These are phyloP conservation scores for Parauchenoglanis ngamensis DNA, from an alignment of 2,797 vertebrate genomes.

Conservation along the genomic window DNA sequence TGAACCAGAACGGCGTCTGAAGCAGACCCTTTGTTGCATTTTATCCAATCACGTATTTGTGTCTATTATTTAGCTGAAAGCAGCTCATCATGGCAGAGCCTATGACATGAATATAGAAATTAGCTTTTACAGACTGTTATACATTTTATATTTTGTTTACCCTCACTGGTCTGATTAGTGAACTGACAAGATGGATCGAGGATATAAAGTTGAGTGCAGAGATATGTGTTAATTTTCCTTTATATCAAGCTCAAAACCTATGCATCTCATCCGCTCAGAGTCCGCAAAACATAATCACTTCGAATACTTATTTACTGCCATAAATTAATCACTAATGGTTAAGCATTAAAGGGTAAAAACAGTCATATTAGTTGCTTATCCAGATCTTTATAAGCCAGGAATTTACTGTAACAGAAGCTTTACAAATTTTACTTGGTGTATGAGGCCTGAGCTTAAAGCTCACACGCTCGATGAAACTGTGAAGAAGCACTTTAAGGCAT, in stretches of 20 bases:
- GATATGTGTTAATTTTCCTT: neutral
- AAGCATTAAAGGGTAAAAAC: neutral
- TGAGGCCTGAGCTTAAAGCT: neutral
- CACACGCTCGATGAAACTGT: neutral
- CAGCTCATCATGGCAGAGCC: neutral
- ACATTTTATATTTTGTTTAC: constrained; percentile 1
- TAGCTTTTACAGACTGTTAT: neutral
- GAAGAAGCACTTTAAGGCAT: constrained; percentile 43
- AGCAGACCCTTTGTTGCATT: neutral
- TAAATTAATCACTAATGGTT: neutral
- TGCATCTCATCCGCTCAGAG: neutral
- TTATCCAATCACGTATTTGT: constrained; percentile 1
- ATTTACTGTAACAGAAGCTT: neutral
- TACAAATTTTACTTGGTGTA: neutral
- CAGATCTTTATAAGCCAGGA: neutral
- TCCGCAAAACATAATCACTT: too few species aligned
- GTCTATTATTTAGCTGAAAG: neutral
- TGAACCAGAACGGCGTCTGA: neutral
- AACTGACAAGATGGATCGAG: neutral
- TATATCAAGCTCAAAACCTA: neutral
- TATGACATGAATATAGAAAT: neutral
- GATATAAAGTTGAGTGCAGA: neutral
- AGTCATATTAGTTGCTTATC: neutral
- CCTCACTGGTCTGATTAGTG: neutral
- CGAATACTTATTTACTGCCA: neutral